Evolutionary conservation across 2,113 vertebrate species (phyloP), one percentile per base, ranked within the genome.

Genomic region (Phalacrocorax pelagicus): DNA sequence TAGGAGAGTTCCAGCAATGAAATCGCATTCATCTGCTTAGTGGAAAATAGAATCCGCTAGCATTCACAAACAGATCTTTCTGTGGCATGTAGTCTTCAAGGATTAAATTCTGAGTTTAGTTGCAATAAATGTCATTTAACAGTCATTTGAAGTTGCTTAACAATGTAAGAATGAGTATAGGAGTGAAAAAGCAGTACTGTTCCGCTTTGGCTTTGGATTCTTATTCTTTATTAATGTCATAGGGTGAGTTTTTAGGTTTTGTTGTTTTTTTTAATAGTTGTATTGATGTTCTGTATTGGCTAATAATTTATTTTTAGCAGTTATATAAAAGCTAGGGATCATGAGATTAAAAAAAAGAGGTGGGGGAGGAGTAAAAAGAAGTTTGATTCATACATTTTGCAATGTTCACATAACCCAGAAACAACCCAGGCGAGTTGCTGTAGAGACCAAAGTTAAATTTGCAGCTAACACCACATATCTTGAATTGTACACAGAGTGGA

Each of bases 401-500:
- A 42, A 1, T 11, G 6, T 70, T 70, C 4, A 0, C 21, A 3
- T 77, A 83, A 83, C 7, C 20, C 55, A 66, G 54, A 70, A 89
- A 70, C 42, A 92, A 11, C 6, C 20, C 26, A 30, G 46, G 18
- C 5, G 4, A 73, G 29, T 29, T 89, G 55, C 46, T 67, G 9
- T 71, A 49, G 63, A 88, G 65, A 47, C 44, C 5, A 0, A 61
- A 79, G 66, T 79, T 46, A 54, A 57, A 69, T 65, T 71, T 91
- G 66, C 36, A 63, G 49, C 58, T 73, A 49, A 29, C 5, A 1
- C 42, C 27, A 15, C 12, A 3, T 0, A 0, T 80, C 55, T 44
- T 12, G 2, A 59, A n/a, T 57, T 57, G 34, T 32, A 34, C 6
- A 3, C 0, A 1, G 15, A 70, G 29, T 7, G 7, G 36, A 57